phyloP scores from a whole-genome alignment of 2,888 invertebrate species.

The Bembecia ichneumoniformis region DNA sequence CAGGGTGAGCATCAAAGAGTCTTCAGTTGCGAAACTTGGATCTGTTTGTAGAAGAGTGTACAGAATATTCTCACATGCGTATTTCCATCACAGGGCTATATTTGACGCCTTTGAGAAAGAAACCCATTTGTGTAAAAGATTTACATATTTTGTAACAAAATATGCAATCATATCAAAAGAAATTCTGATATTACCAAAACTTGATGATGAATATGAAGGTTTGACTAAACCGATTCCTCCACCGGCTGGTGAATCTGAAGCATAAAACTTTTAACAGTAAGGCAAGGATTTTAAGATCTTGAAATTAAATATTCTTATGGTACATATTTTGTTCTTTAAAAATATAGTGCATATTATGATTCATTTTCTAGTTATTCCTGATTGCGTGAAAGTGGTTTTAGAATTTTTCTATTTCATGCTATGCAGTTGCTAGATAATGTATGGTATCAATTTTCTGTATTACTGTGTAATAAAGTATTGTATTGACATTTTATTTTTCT shows the following conservation, averaged over 20 bases:
- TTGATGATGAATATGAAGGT: slow-evolving; percentile 76
- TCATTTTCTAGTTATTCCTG: no score
- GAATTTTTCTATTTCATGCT: no score
- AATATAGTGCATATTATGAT: no score
- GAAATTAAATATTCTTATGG: no score
- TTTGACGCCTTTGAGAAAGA: slow-evolving; percentile 99
- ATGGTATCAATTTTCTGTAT: no score
- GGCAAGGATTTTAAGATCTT: neutral
- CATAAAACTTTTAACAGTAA: slow-evolving; percentile 30
- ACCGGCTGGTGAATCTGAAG: slow-evolving; percentile 67
- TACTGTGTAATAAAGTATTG: no score
- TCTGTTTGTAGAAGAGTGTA: slow-evolving; percentile 99
- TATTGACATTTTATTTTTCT: no score
- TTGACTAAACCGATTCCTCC: slow-evolving; percentile 56
- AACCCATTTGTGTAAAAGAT: slow-evolving; percentile 94
- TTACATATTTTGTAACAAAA: slow-evolving; percentile 98
- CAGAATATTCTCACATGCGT: slow-evolving; percentile 99
- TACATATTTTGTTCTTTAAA: no score
- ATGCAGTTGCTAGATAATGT: no score
- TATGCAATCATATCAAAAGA: slow-evolving; percentile 99
- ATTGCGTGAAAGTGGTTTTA: no score
- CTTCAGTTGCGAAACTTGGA: slow-evolving; percentile 97
- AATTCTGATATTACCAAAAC: slow-evolving; percentile 97
- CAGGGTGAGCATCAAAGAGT: slow-evolving; percentile 98
- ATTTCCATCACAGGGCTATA: slow-evolving; percentile 96